Evolutionary conservation across 2,797 vertebrate genomes (phyloP), one percentile per base, ranked within the genome.

Genomic region (Scomberomorus guttatus): DNA sequence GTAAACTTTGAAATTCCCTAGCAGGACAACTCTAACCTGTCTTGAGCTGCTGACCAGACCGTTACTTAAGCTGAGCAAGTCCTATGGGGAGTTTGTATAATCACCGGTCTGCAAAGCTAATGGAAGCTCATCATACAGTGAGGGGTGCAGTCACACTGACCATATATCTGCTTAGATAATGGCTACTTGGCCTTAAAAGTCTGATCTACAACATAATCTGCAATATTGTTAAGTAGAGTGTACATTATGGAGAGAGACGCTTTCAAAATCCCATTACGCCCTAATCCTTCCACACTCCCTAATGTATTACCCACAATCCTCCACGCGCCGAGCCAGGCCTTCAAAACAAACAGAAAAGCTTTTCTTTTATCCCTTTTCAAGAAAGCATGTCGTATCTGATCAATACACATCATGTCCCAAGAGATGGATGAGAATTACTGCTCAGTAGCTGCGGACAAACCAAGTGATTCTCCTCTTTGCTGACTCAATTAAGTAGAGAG

Each of bases 181-280:
- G 94, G 95, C 94, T 95, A 93, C 94, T 95, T 94, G 94, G 91
- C 92, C 94, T 95, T 95, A 94, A 96, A 96, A 95, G 95, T 95
- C 94, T 90, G 93, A 95, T 95, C 94, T 94, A 94, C 94, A 95
- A 94, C 93, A 94, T 96, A 96, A 96, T 96, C 95, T 96, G 94
- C 93, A 95, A 91, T 94, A 93, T 95, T 95, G 93, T 95, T 95
- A 95, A 96, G 93, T 94, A 94, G 93, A 94, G 93, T 93, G 94
- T 93, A 88, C 95, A 96, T 96, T 96, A 96, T 93, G 92, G 92
- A 94, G 90, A 89, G 84, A 92, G 92, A 89, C 82, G 94, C 95
- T 96, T 95, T 96, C 94, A 96, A 94, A 95, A 95, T 93, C 93
- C 96, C 96, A 96, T 96, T 96, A 96, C 83, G 92, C 63, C 93